Evolutionary conservation across 1,140 invertebrate species (phyloP), one percentile per base, ranked within the genome.

Genomic region (Drosophila quadrilineata): DNA sequence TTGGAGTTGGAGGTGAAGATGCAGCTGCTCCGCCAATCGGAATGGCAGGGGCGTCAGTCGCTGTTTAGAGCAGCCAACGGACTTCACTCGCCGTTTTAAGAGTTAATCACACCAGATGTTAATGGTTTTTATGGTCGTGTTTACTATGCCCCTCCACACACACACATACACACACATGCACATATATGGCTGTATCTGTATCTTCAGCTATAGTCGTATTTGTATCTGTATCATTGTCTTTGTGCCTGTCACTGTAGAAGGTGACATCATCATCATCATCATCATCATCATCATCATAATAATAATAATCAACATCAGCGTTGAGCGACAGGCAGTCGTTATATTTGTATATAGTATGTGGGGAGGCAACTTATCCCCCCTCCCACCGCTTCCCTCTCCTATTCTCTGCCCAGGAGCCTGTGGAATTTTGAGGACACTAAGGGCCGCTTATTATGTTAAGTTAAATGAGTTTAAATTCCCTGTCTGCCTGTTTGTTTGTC

Each of bases 71-170:
- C 35, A 64, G 53, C 48, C 59, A 54, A 38, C 43, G 54, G 48
- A 65, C 66, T 54, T 54, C 35, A 60, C 63, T 58, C 40, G 64
- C 41, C 64, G 70, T 64, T 87, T 64, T 66, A 59, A 65, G 84
- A 84, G 84, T 87, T 87, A 87, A 88, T 88, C 85, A 80, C 75
- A 71, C 85, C 84, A 87, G 85, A 87, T 87, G 85, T 87, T 87
- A 80, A 85, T 88, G 85, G 75, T 79, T 88, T 85, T 86, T 85
- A 87, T 87, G 79, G 52, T 72, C 64, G 65, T 87, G 76, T 84
- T 87, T 85, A 75, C 72, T 77, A 56, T 66, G 45, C 54, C 36
- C 56, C 12, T 12, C 29, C 8, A 2, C 26, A 0, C 33, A 17
- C 17, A 22, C 10, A 17, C 4, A n/a, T n/a, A n/a, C n/a, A n/a